These are phyloP conservation scores for Troides helena DNA, from an alignment of 2,888 invertebrate genomes.

Conservation along the genomic window DNA sequence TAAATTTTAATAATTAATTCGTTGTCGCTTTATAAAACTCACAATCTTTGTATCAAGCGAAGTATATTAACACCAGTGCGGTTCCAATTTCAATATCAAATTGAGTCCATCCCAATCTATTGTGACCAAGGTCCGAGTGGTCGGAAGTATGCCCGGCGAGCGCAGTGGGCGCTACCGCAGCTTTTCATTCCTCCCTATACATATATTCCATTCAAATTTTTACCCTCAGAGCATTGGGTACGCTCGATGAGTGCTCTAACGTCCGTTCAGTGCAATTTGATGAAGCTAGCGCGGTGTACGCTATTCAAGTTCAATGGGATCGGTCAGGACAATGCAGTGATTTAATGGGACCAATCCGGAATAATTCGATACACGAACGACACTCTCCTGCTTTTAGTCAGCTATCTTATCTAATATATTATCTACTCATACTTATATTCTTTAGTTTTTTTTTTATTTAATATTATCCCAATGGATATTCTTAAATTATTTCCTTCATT, in stretches of 20 bases:
- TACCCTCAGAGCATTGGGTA: slow-evolving; percentile 64
- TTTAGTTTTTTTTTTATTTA: too few relatives aligned
- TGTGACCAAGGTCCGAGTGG: slow-evolving; percentile 66
- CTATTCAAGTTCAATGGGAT: slow-evolving; percentile 70
- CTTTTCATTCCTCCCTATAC: slow-evolving; percentile 54
- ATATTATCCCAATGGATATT: too few relatives aligned
- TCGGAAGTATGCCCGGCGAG: slow-evolving; percentile 64
- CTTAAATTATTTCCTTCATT: too few relatives aligned
- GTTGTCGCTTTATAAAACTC: background rate
- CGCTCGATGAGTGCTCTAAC: slow-evolving; percentile 73
- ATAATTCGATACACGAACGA: slow-evolving; percentile 45
- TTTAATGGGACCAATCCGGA: slow-evolving; percentile 68
- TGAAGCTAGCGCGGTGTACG: slow-evolving; percentile 67
- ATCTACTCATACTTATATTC: background rate
- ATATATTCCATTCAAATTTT: slow-evolving; percentile 78
- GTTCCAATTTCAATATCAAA: slow-evolving; percentile 73
- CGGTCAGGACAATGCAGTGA: slow-evolving; percentile 69
- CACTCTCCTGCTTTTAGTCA: slow-evolving; percentile 35
- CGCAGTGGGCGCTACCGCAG: slow-evolving; percentile 51
- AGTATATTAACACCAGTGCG: slow-evolving; percentile 52
- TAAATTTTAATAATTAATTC: background rate
- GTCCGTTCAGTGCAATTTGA: slow-evolving; percentile 77
- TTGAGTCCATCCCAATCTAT: slow-evolving; percentile 62
- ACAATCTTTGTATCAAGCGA: slow-evolving; percentile 29
- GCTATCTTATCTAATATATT: background rate